Conservation (phyloP, 1,140 invertebrate species). For the Thaumatotibia leucotreta region DNA sequence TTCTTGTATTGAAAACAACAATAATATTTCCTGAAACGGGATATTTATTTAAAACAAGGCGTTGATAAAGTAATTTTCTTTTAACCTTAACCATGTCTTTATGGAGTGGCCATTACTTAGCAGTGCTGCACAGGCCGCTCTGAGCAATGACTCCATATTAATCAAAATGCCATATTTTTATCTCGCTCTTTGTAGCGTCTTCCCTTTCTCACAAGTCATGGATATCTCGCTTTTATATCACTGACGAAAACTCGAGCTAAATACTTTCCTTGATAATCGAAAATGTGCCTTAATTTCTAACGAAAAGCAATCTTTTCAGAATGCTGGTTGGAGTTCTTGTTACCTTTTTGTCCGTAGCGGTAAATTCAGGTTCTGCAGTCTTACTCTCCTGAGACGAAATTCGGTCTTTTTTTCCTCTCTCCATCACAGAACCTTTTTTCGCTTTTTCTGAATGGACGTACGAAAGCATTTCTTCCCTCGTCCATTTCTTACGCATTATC, state of each 20-base stretch:
- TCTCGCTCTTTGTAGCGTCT: constrained; percentile 51
- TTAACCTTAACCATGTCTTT: constrained; percentile 76
- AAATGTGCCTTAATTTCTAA: constrained; percentile 13
- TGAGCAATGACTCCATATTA: constrained; percentile 76
- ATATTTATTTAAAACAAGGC: constrained; percentile 77
- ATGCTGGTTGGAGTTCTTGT: neutral
- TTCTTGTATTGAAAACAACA: constrained; percentile 72
- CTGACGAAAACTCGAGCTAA: constrained; percentile 18
- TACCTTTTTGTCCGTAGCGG: constrained; percentile 30
- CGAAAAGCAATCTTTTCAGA: neutral
- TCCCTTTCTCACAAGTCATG: constrained; percentile 62
- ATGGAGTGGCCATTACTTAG: constrained; percentile 76
- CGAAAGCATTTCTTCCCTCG: constrained; percentile 57
- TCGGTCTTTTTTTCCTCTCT: constrained; percentile 64
- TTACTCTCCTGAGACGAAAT: constrained; percentile 73
- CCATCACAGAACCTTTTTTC: constrained; percentile 68
- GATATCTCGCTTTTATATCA: constrained; percentile 54
- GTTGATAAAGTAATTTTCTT: constrained; percentile 77
- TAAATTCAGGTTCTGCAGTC: constrained; percentile 65
- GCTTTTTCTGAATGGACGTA: constrained; percentile 67
- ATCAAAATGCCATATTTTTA: constrained; percentile 75
- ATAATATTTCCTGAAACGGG: constrained; percentile 76
- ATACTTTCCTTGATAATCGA: neutral
- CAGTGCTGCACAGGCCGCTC: constrained; percentile 74
- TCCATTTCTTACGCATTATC: constrained; percentile 70